phyloP scores from a whole-genome alignment of 2,888 invertebrate species.

The Hesperia comma region DNA sequence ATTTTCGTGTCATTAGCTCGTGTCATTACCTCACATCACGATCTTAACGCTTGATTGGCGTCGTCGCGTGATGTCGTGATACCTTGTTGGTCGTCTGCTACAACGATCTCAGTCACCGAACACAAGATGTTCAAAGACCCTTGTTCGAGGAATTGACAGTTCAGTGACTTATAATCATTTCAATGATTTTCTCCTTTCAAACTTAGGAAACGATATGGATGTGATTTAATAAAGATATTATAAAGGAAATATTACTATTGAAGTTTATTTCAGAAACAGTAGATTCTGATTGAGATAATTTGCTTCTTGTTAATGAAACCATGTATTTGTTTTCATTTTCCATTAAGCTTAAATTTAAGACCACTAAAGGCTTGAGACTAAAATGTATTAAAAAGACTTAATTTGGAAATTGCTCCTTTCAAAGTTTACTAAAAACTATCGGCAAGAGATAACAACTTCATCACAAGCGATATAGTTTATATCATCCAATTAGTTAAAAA shows the following conservation, averaged over 20 bases:
- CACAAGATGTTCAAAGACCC: conserved; percentile 27
- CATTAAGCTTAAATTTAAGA: too few relatives aligned
- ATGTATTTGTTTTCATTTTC: too few relatives aligned
- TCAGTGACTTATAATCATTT: conserved; percentile 18
- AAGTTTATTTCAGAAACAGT: too few relatives aligned
- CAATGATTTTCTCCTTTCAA: not conserved
- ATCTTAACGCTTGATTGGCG: conserved; percentile 26
- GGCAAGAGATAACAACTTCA: not conserved
- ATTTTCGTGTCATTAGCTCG: conserved; percentile 8
- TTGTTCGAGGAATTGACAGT: conserved; percentile 21
- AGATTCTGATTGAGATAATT: too few relatives aligned
- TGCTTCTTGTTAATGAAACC: too few relatives aligned
- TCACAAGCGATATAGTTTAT: too few relatives aligned
- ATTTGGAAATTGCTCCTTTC: too few relatives aligned
- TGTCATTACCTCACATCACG: conserved; percentile 26
- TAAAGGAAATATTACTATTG: too few relatives aligned
- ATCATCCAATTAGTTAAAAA: not conserved
- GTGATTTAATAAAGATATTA: too few relatives aligned
- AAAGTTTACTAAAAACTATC: too few relatives aligned
- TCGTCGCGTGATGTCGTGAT: conserved; percentile 31
- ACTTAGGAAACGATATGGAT: not conserved
- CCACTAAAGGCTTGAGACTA: too few relatives aligned
- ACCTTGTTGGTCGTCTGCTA: conserved; percentile 1
- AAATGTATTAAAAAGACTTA: too few relatives aligned
- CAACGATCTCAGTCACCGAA: conserved; percentile 7